These are phyloP conservation scores for Corapipo altera DNA, from an alignment of 2,113 vertebrate genomes.

Conservation along the genomic window DNA sequence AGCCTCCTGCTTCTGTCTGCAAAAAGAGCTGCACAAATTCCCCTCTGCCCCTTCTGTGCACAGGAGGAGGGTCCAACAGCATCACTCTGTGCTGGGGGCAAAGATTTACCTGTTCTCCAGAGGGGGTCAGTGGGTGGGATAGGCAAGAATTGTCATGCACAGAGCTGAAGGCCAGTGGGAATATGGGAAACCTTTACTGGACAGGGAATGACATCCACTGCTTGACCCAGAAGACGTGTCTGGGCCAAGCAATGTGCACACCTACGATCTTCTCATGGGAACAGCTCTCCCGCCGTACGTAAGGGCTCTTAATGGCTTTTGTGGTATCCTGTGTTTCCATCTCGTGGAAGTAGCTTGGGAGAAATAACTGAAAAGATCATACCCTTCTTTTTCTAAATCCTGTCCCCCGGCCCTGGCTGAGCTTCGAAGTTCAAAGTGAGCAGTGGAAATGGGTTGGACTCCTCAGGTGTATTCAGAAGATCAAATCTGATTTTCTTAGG, in stretches of 20 bases:
- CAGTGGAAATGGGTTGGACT: not conserved
- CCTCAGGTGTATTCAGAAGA: not conserved
- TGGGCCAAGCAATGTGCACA: not conserved
- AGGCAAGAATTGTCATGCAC: not conserved
- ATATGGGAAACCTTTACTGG: not conserved
- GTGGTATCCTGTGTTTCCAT: not conserved
- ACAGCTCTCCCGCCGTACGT: not conserved
- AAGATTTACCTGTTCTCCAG: not conserved
- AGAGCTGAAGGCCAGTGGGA: not conserved
- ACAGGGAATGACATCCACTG: not conserved
- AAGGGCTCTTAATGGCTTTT: not conserved
- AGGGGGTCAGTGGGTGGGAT: not conserved
- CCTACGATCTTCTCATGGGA: slow-evolving; percentile 42
- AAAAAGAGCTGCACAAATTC: not conserved
- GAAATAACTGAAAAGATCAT: not conserved
- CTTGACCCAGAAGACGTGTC: slow-evolving; percentile 19
- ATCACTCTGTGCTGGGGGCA: not conserved
- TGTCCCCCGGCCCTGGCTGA: not conserved
- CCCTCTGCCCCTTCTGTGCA: not conserved
- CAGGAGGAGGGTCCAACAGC: not conserved
- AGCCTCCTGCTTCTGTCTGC: not conserved
- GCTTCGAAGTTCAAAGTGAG: not conserved
- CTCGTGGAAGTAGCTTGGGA: not conserved
- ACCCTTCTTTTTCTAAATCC: not conserved
- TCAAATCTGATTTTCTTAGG: not conserved